Evolutionary conservation across 2,113 vertebrate species (phyloP).

Genomic region (Suncus etruscus): DNA sequence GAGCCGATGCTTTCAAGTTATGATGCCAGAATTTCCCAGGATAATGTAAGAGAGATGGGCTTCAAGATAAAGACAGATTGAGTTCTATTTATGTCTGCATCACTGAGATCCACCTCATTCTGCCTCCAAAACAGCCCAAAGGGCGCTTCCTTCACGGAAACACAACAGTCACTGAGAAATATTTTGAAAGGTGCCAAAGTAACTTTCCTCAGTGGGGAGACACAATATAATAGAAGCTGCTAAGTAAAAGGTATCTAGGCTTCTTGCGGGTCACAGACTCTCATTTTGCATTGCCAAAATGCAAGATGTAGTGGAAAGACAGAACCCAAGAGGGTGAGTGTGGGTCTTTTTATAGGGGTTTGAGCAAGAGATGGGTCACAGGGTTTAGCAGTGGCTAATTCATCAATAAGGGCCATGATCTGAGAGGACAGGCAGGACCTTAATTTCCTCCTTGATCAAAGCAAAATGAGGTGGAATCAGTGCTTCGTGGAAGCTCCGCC

Average conservation of each 20-base stretch:
- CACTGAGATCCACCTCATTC: background rate
- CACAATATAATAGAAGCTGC: background rate
- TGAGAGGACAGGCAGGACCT: background rate
- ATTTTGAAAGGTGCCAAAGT: background rate
- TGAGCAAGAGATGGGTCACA: background rate
- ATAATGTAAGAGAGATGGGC: background rate
- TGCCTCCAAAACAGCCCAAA: background rate
- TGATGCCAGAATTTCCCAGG: conserved; percentile 15
- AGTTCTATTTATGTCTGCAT: background rate
- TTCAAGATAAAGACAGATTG: conserved; percentile 33
- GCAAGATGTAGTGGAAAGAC: background rate
- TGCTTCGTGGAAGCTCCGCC: no score
- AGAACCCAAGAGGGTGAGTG: background rate
- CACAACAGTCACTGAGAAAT: background rate
- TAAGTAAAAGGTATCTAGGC: background rate
- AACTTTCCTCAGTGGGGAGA: background rate
- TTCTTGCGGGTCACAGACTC: background rate
- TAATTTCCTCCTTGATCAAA: background rate
- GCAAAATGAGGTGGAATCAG: no score
- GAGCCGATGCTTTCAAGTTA: background rate
- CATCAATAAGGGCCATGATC: background rate
- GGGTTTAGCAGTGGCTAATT: background rate
- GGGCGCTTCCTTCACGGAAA: background rate
- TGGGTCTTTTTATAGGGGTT: background rate
- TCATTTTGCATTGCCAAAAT: background rate